phyloP scores from a whole-genome alignment of 2,113 vertebrate species.

The Petaurus breviceps region DNA sequence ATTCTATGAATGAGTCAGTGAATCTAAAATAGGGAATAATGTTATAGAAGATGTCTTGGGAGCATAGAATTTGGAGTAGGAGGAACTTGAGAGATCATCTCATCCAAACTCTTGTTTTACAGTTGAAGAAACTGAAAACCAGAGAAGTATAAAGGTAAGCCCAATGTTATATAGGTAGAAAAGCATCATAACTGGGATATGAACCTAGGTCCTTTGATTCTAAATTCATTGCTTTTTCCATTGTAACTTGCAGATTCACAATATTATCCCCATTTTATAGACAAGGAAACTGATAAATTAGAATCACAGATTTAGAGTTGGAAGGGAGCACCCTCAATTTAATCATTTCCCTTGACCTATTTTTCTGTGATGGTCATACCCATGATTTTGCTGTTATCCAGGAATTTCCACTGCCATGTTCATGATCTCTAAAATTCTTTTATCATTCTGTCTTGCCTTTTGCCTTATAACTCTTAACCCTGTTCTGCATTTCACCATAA shows the following conservation, averaged over 20 bases:
- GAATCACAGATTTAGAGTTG: not conserved
- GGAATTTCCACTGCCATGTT: not conserved
- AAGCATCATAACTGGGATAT: not conserved
- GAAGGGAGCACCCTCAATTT: not conserved
- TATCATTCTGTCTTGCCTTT: not conserved
- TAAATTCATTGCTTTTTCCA: not conserved
- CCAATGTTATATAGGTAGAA: not conserved
- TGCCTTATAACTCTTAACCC: not conserved
- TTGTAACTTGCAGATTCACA: not conserved
- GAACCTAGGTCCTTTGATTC: not conserved
- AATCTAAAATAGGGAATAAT: not conserved
- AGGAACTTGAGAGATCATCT: not conserved
- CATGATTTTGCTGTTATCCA: not conserved
- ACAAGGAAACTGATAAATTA: not conserved
- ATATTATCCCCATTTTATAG: not conserved
- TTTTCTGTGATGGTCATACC: not conserved
- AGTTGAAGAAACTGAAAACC: not conserved
- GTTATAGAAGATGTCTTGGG: not conserved
- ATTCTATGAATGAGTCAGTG: not conserved
- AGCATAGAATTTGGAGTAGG: not conserved
- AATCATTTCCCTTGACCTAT: not conserved
- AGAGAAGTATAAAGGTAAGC: not conserved
- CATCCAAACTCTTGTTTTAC: not conserved
- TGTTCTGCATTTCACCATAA: not conserved
- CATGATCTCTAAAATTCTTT: not conserved